Evolutionary conservation across 2,113 vertebrate genomes (phyloP).

Genomic region (Oenanthe oenanthe): DNA sequence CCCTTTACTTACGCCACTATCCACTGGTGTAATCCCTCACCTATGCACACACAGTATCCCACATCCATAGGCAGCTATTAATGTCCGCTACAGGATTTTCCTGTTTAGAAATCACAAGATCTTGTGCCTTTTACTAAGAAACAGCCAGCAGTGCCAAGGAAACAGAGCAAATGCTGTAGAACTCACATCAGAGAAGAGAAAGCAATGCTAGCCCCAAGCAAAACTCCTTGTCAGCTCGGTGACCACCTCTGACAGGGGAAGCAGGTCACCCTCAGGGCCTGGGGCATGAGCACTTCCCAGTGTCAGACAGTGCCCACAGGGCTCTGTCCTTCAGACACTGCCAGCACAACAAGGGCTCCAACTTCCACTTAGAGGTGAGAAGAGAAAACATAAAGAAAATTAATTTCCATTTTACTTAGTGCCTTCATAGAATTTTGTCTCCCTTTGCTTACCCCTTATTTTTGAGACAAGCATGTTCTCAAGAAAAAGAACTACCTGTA

Average conservation of each 20-base stretch:
- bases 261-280: background rate
- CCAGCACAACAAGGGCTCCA: background rate
- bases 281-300: background rate
- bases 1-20: background rate
- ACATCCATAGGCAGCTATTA: background rate
- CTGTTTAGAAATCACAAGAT: background rate
- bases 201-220: background rate
- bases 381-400: background rate
- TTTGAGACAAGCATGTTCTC: background rate
- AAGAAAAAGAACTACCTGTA: background rate
- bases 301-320: background rate
- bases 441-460: background rate
- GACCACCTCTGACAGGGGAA: background rate
- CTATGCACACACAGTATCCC: fast-evolving
- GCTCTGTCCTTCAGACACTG: background rate
- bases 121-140: background rate
- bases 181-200: background rate
- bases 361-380: background rate
- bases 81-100: background rate
- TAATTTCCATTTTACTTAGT: background rate
- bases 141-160: background rate
- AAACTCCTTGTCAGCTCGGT: background rate
- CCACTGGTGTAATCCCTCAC: background rate
- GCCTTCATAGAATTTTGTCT: background rate
- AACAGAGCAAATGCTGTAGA: background rate